These are phyloP conservation scores for Anomalospiza imberbis DNA, from an alignment of 2,797 vertebrate genomes.

Conservation along the genomic window DNA sequence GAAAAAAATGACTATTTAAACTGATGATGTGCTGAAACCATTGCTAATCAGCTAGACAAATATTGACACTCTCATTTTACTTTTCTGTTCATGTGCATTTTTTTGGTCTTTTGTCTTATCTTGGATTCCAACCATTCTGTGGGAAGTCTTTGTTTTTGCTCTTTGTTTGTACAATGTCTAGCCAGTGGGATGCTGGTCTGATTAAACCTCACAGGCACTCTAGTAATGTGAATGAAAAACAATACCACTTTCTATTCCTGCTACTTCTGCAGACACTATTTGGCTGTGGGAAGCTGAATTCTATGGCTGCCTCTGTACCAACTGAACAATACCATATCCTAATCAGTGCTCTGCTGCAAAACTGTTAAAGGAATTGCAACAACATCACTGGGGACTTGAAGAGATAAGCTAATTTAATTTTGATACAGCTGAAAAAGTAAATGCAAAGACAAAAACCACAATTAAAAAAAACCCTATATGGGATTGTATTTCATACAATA, in stretches of 20 bases:
- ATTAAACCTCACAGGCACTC: neutral
- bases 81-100: neutral
- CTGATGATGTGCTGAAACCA: neutral
- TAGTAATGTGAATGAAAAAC: neutral
- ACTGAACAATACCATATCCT: neutral
- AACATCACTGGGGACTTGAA: neutral
- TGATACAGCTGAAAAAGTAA: neutral
- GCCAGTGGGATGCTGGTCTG: constrained; percentile 33
- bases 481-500: neutral
- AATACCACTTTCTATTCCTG: constrained; percentile 14
- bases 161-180: constrained; percentile 55
- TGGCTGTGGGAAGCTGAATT: constrained; percentile 25
- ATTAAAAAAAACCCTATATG: rapidly evolving
- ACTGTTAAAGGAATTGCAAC: neutral
- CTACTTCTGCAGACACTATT: neutral
- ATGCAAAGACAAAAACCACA: neutral
- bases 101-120: constrained; percentile 20
- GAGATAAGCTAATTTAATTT: neutral
- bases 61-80: neutral
- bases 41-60: constrained; percentile 14
- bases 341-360: neutral
- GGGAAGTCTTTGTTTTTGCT: constrained; percentile 31
- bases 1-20: neutral
- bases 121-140: neutral
- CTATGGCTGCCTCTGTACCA: neutral